Evolutionary conservation across 2,113 vertebrate genomes (phyloP).

Genomic region (Dromiciops gliroides): DNA sequence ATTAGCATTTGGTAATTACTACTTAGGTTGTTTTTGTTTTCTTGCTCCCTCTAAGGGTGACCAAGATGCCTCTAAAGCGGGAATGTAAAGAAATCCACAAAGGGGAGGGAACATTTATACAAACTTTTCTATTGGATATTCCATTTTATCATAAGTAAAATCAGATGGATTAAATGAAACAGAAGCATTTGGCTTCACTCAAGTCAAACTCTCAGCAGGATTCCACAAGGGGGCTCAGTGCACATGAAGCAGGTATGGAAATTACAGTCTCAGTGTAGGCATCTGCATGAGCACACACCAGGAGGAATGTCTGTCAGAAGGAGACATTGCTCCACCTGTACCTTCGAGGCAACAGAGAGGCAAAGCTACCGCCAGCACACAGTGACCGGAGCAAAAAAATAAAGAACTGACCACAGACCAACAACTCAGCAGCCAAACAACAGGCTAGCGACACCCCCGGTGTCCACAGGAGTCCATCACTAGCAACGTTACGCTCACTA

Average conservation of each 20-base stretch:
- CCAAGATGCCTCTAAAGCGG: constrained; percentile 55
- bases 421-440: constrained; percentile 86
- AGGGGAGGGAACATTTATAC: neutral
- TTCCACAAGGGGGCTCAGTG: constrained; percentile 93
- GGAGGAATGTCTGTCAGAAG: constrained; percentile 86
- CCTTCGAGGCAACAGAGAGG: constrained; percentile 87
- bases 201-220: constrained; percentile 90
- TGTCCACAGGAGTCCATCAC: constrained; percentile 84
- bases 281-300: constrained; percentile 85
- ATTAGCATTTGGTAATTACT: constrained; percentile 52
- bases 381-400: constrained; percentile 84
- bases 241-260: constrained; percentile 93
- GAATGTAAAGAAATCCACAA: constrained; percentile 41
- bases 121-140: constrained; percentile 47
- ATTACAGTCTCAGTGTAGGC: constrained; percentile 88
- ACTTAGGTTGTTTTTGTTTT: constrained; percentile 62
- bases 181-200: constrained; percentile 51
- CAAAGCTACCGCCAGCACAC: constrained; percentile 88
- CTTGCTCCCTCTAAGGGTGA: constrained; percentile 58
- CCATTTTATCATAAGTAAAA: constrained; percentile 21
- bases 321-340: constrained; percentile 88
- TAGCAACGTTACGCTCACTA: constrained; percentile 82
- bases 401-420: constrained; percentile 87
- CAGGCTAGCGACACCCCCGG: constrained; percentile 82
- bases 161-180: neutral